Percentiles rank a stretch among this genome's conserved stretches.
Conservation (phyloP, 2,888 invertebrate species). For the Chalcosyrphus nemorum region DNA sequence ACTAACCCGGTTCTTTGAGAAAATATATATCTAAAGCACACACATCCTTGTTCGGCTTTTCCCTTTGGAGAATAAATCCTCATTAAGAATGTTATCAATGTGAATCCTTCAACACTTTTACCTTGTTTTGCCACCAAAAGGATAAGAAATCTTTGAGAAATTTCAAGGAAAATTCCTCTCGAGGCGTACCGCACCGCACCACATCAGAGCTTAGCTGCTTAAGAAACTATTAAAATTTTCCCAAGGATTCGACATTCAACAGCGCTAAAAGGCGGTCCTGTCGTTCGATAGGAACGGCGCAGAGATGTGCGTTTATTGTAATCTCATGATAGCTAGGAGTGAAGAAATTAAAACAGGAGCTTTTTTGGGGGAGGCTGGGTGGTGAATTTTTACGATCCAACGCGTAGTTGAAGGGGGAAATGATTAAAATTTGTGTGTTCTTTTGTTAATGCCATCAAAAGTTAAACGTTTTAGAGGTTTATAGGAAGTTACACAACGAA, state of each 20-base stretch:
- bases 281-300: not conserved
- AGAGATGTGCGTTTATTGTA: slow-evolving; percentile 9
- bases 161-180: not conserved
- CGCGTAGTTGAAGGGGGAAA: slow-evolving; percentile 6
- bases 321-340: slow-evolving; percentile 38
- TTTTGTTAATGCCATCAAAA: slow-evolving; percentile 32
- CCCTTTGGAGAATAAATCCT: slow-evolving; percentile 26
- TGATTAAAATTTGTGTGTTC: slow-evolving; percentile 49
- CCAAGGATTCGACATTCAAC: slow-evolving; percentile 28
- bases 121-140: not conserved
- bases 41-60: not conserved
- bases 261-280: not conserved
- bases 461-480: slow-evolving; percentile 41
- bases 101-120: slow-evolving; percentile 36
- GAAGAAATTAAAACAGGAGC: slow-evolving; percentile 37
- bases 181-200: slow-evolving; percentile 25
- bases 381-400: slow-evolving; percentile 18
- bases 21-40: not conserved
- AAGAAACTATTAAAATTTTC: slow-evolving; percentile 51
- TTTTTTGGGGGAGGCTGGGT: slow-evolving; percentile 9
- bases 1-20: not conserved
- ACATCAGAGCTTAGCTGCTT: slow-evolving; percentile 46
- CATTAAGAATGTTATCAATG: slow-evolving; percentile 32
- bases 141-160: slow-evolving; percentile 7
- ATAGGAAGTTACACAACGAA: slow-evolving; percentile 20